Conservation (phyloP, 1,140 invertebrate species). For the Drosophila eugracilis region DNA sequence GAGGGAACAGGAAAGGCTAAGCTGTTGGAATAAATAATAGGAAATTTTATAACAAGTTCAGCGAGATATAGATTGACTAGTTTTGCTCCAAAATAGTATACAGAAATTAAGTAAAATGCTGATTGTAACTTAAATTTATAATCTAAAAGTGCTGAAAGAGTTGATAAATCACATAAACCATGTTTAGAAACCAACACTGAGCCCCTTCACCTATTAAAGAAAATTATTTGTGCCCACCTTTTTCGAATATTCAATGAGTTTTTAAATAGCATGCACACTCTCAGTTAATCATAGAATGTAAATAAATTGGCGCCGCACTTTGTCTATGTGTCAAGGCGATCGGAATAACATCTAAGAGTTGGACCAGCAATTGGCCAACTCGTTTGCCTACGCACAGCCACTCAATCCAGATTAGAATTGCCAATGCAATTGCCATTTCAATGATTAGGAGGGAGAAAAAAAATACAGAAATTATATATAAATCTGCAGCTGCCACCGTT, state of each 20-base stretch:
- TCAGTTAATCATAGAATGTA: slow-evolving; percentile 38
- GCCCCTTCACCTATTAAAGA: neutral
- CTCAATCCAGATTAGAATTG: slow-evolving; percentile 50
- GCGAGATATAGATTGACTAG: no score
- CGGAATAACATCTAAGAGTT: slow-evolving; percentile 44
- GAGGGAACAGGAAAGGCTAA: no score
- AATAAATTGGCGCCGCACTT: slow-evolving; percentile 56
- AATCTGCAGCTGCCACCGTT: slow-evolving; percentile 58
- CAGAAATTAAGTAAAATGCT: no score
- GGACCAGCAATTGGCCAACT: slow-evolving; percentile 48
- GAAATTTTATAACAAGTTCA: no score
- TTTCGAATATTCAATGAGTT: slow-evolving; percentile 15
- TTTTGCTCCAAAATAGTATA: neutral
- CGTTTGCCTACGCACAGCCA: slow-evolving; percentile 62
- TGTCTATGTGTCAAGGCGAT: slow-evolving; percentile 69
- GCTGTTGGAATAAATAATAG: no score
- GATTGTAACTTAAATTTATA: no score
- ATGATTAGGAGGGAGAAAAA: slow-evolving; percentile 39
- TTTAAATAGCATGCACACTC: slow-evolving; percentile 15
- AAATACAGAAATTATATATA: slow-evolving; percentile 35
- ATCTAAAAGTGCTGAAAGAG: neutral
- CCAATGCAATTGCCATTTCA: slow-evolving; percentile 56
- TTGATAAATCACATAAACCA: neutral
- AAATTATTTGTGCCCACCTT: slow-evolving; percentile 5
- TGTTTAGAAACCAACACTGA: neutral